A percentile compares a stretch with the other conserved stretches of the same genome.
Conservation (phyloP, 2,797 vertebrate species). For the Neostethus bicornis region DNA sequence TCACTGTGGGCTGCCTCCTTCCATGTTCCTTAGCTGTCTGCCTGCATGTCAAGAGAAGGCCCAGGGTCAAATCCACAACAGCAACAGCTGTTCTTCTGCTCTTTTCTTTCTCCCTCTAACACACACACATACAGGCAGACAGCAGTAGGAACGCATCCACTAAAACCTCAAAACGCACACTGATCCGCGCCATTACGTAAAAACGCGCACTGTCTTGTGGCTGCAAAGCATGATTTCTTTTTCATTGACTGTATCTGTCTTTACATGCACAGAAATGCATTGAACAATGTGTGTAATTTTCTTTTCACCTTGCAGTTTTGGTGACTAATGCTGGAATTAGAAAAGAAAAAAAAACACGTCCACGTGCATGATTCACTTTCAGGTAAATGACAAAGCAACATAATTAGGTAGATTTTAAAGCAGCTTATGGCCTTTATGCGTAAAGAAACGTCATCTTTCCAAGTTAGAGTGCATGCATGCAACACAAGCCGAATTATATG, state of each 20-base stretch:
- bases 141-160: constrained; percentile 31
- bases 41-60: constrained; percentile 22
- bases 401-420: background rate
- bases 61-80: constrained; percentile 52
- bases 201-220: constrained; percentile 22
- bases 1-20: constrained; percentile 13
- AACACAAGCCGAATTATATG: no score
- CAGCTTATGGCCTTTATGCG: background rate
- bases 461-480: background rate
- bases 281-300: background rate
- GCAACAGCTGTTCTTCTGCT: constrained; percentile 57
- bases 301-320: background rate
- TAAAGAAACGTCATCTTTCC: background rate
- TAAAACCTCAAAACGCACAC: constrained; percentile 34
- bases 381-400: no score
- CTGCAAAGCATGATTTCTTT: background rate
- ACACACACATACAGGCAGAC: constrained; percentile 17
- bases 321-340: background rate
- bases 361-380: background rate
- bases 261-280: background rate
- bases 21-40: constrained; percentile 26
- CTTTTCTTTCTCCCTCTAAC: constrained; percentile 12
- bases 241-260: no score
- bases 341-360: background rate
- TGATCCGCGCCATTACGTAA: constrained; percentile 56